These are phyloP conservation scores for Ranitomeya variabilis DNA, from an alignment of 2,113 vertebrate species.

Conservation along the genomic window DNA sequence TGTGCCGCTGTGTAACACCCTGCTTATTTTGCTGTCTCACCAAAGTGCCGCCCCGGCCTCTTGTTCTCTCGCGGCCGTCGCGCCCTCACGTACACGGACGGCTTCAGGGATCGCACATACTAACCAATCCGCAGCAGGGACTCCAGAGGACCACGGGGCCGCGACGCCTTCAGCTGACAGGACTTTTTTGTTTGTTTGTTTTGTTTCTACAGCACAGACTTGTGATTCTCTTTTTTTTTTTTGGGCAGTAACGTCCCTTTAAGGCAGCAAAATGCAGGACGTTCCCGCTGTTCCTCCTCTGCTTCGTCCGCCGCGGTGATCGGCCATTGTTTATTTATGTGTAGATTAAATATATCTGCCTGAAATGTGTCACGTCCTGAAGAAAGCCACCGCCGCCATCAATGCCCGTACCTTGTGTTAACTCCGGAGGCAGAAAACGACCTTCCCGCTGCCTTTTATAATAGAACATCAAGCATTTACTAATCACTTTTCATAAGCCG, in stretches of 20 bases:
- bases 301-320: background rate
- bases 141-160: background rate
- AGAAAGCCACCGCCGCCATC: background rate
- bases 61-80: background rate
- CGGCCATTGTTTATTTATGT: background rate
- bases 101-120: constrained; percentile 22
- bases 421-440: too few species aligned
- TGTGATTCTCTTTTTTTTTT: background rate
- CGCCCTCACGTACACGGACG: background rate
- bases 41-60: background rate
- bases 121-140: background rate
- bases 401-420: too few species aligned
- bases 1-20: background rate
- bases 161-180: background rate
- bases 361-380: background rate
- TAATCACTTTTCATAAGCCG: too few species aligned
- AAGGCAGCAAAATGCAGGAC: background rate
- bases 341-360: background rate
- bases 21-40: constrained; percentile 19
- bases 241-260: background rate
- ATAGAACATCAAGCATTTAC: too few species aligned
- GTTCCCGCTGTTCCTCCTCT: too few species aligned
- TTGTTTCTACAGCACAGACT: background rate
- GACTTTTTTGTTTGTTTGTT: background rate
- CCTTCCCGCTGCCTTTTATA: too few species aligned